Evolutionary conservation across 2,888 invertebrate species (phyloP).

Genomic region (Tinea trinotella): DNA sequence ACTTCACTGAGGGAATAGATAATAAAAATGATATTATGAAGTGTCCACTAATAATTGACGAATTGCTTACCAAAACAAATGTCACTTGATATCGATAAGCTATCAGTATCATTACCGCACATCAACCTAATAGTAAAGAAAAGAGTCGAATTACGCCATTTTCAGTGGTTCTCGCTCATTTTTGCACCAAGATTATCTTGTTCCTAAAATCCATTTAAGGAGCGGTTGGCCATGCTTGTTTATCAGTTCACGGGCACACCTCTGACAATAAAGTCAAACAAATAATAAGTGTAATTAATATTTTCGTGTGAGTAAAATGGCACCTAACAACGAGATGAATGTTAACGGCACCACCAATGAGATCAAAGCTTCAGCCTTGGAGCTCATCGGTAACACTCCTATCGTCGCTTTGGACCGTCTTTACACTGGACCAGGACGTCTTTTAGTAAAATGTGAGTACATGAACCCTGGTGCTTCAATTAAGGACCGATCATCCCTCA

Average conservation of each 20-base stretch:
- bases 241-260: conserved; percentile 14
- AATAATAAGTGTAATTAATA: not conserved
- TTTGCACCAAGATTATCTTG: conserved; percentile 6
- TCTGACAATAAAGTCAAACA: too few relatives aligned
- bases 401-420: conserved; percentile 58
- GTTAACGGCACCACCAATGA: conserved; percentile 37
- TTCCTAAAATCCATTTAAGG: conserved; percentile 15
- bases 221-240: conserved; percentile 3
- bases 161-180: conserved; percentile 6
- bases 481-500: conserved; percentile 54
- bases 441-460: conserved; percentile 62
- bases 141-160: conserved; percentile 9
- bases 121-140: not conserved
- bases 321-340: too few relatives aligned
- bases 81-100: conserved; percentile 13
- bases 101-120: conserved; percentile 9
- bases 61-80: not conserved
- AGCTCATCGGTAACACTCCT: conserved; percentile 60
- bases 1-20: not conserved
- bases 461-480: conserved; percentile 64
- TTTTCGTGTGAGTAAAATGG: conserved; percentile 24
- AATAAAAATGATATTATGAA: too few relatives aligned
- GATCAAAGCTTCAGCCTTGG: conserved; percentile 55
- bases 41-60: not conserved
- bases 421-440: conserved; percentile 52